Conservation (phyloP, 2,113 vertebrate species). For the Hippocampus barbouri region DNA sequence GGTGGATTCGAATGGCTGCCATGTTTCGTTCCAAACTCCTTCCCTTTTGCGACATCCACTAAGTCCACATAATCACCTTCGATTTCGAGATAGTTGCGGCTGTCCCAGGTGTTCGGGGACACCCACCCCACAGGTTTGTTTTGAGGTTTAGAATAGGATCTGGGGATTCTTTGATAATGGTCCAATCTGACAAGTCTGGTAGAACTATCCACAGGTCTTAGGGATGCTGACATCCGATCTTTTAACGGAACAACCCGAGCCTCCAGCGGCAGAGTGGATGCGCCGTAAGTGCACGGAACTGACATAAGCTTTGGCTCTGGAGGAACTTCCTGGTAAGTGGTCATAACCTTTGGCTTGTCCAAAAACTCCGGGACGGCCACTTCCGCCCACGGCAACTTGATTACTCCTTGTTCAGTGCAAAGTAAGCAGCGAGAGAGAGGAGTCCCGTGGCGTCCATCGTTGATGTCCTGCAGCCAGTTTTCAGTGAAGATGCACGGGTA, state of each 20-base stretch:
- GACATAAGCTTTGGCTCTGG: constrained; percentile 22
- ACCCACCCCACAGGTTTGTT: constrained; percentile 65
- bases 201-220: constrained; percentile 51
- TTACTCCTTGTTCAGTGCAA: constrained; percentile 82
- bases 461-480: constrained; percentile 83
- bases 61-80: constrained; percentile 94
- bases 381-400: constrained; percentile 79
- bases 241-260: constrained; percentile 28
- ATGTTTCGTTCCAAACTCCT: constrained; percentile 26
- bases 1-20: constrained; percentile 26
- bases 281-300: constrained; percentile 33
- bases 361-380: constrained; percentile 85
- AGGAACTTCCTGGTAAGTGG: constrained; percentile 23
- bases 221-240: constrained; percentile 57
- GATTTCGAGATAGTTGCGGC: constrained; percentile 68
- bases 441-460: constrained; percentile 62
- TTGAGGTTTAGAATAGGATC: constrained; percentile 45
- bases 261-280: constrained; percentile 16
- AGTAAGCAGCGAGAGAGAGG: constrained; percentile 82
- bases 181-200: constrained; percentile 80
- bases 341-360: constrained; percentile 62
- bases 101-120: constrained; percentile 73
- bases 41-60: constrained; percentile 76
- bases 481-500: constrained; percentile 84
- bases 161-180: constrained; percentile 49